Percentiles rank a stretch among this genome's conserved stretches.
phyloP scores from a whole-genome alignment of 2,888 invertebrate genomes.

The Ptychoptera contaminata region DNA sequence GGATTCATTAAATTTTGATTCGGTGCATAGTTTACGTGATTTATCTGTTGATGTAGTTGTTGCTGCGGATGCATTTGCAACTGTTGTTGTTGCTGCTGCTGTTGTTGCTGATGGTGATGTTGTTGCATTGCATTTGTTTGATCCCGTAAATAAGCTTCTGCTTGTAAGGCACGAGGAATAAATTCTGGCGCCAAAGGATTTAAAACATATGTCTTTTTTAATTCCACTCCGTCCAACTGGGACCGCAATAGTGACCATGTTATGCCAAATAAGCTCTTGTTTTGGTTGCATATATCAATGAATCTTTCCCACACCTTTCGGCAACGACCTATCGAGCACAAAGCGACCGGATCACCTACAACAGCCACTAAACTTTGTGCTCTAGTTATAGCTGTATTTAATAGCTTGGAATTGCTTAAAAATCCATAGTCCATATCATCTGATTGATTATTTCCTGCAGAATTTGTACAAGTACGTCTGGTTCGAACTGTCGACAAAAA shows the following conservation, averaged over 20 bases:
- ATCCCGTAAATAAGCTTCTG: conserved; percentile 32
- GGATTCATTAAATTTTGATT: no score
- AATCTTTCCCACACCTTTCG: conserved; percentile 69
- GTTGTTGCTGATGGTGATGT: conserved; percentile 10
- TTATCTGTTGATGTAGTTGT: not conserved
- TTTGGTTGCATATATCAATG: conserved; percentile 52
- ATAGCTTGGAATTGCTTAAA: conserved; percentile 60
- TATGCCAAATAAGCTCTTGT: conserved; percentile 54
- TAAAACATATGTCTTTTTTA: conserved; percentile 58
- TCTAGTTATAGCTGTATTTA: conserved; percentile 69
- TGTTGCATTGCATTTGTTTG: conserved; percentile 13
- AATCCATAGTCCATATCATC: conserved; percentile 64
- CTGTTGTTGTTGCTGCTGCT: conserved; percentile 13
- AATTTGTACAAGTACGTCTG: conserved; percentile 47
- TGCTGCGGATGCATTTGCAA: conserved; percentile 3
- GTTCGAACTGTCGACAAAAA: conserved; percentile 62
- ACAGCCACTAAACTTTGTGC: conserved; percentile 71
- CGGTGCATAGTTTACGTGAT: not conserved
- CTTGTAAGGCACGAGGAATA: conserved; percentile 43
- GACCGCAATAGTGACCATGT: conserved; percentile 50
- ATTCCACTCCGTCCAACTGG: conserved; percentile 55
- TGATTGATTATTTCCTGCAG: conserved; percentile 20
- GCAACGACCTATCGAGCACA: conserved; percentile 66
- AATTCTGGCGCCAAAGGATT: conserved; percentile 73
- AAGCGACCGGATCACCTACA: conserved; percentile 68